A percentile compares a stretch with the other conserved stretches of the same genome.
These are phyloP conservation scores for Onychostoma macrolepis DNA, from an alignment of 2,113 vertebrate genomes.

Conservation along the genomic window DNA sequence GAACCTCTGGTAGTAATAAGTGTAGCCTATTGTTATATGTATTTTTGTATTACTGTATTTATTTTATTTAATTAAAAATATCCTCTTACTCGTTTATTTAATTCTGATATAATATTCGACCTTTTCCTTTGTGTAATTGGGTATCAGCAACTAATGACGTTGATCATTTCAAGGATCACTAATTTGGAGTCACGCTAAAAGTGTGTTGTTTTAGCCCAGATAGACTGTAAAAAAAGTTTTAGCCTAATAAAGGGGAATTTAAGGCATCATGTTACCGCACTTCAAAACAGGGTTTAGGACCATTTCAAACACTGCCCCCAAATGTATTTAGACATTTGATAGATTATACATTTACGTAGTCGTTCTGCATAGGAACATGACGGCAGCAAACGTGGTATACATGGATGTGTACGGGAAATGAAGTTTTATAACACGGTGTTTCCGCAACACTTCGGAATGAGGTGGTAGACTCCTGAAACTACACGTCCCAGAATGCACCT, in stretches of 20 bases:
- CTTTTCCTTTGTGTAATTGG: not conserved
- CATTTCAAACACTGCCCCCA: not conserved
- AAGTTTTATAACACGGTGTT: slow-evolving; percentile 50
- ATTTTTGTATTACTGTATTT: too few species aligned
- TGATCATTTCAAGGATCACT: not conserved
- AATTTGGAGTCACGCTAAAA: not conserved
- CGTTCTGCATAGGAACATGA: not conserved
- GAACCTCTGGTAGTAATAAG: not conserved
- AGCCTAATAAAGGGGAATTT: too few species aligned
- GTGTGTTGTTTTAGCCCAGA: not conserved
- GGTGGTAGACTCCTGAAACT: slow-evolving; percentile 3
- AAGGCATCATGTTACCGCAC: too few species aligned
- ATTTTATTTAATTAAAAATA: too few species aligned
- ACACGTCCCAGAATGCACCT: slow-evolving; percentile 58
- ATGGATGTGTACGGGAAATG: slow-evolving; percentile 54
- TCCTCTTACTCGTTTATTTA: not conserved
- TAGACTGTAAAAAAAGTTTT: too few species aligned
- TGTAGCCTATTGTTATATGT: too few species aligned
- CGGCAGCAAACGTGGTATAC: not conserved
- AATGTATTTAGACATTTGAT: not conserved
- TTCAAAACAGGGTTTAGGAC: too few species aligned
- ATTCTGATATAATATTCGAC: not conserved
- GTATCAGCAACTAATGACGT: not conserved
- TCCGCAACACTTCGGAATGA: not conserved
- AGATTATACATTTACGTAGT: not conserved